phyloP scores from a whole-genome alignment of 1,140 invertebrate genomes.

The Sitophilus oryzae region DNA sequence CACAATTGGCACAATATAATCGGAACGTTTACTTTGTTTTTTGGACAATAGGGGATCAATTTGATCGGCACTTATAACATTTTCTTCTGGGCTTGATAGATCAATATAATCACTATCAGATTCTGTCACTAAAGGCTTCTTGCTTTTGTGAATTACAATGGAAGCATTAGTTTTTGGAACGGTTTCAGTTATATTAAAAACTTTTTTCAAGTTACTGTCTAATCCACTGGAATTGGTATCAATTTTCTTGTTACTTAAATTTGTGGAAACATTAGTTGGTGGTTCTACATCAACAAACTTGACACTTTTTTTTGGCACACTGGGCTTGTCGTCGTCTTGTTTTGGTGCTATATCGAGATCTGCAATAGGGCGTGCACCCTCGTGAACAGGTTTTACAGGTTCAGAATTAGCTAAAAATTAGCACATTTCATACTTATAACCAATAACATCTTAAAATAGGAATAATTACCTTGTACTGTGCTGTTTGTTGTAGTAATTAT shows the following conservation, averaged over 20 bases:
- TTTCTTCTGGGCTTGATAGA: slow-evolving; percentile 3
- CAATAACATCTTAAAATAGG: not conserved
- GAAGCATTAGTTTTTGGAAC: not conserved
- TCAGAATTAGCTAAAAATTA: slow-evolving; percentile 4
- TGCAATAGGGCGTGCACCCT: not conserved
- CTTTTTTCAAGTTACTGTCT: not conserved
- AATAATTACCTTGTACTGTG: not conserved
- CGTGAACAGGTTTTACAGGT: slow-evolving; percentile 1
- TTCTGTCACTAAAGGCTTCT: slow-evolving; percentile 19
- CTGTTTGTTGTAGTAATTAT: not conserved
- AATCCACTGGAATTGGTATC: slow-evolving; percentile 12
- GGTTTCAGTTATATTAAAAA: not conserved
- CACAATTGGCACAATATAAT: slow-evolving; percentile 60
- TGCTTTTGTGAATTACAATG: not conserved
- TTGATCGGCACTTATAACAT: slow-evolving; percentile 8
- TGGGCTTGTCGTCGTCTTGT: slow-evolving; percentile 16
- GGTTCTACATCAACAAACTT: slow-evolving; percentile 1
- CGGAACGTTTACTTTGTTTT: slow-evolving; percentile 37
- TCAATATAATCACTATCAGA: slow-evolving; percentile 12
- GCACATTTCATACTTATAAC: not conserved
- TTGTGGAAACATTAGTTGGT: slow-evolving; percentile 4
- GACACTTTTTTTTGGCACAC: slow-evolving; percentile 25
- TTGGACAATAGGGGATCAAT: slow-evolving; percentile 9
- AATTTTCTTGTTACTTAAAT: slow-evolving; percentile 6
- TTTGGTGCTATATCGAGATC: slow-evolving; percentile 2